phyloP scores from a whole-genome alignment of 1,140 invertebrate genomes.

The Pseudomyrmex gracilis region DNA sequence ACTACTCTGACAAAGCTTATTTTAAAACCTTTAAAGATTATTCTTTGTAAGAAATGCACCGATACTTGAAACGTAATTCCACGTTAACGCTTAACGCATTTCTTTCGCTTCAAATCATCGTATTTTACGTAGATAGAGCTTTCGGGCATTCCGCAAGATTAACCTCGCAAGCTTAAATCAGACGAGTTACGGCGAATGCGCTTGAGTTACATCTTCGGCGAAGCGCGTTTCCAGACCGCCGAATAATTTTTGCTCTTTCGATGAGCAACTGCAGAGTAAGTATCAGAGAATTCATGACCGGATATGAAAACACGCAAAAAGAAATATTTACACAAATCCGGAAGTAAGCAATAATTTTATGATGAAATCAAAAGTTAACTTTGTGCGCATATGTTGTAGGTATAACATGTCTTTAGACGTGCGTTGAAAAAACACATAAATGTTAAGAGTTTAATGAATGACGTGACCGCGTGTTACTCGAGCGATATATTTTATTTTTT shows the following conservation, averaged over 20 bases:
- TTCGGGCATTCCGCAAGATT: constrained; percentile 68
- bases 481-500: constrained; percentile 15
- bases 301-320: no score
- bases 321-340: no score
- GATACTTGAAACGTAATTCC: constrained; percentile 43
- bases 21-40: neutral
- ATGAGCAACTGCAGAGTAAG: constrained; percentile 6
- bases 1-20: constrained; percentile 11
- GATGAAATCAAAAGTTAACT: neutral
- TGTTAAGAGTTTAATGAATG: constrained; percentile 31
- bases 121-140: constrained; percentile 60
- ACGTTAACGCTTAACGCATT: constrained; percentile 49
- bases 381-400: neutral
- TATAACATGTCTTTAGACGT: neutral
- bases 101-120: constrained; percentile 52
- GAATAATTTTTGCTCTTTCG: constrained; percentile 49
- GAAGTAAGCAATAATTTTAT: no score
- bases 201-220: constrained; percentile 43
- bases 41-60: constrained; percentile 12
- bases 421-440: neutral
- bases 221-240: constrained; percentile 39
- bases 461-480: constrained; percentile 24
- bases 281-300: constrained; percentile 8
- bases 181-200: constrained; percentile 38
- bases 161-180: constrained; percentile 62